A percentile compares a stretch with the other conserved stretches of the same genome.
These are phyloP conservation scores for Catonia carolina DNA, from an alignment of 2,888 invertebrate genomes.

Conservation along the genomic window DNA sequence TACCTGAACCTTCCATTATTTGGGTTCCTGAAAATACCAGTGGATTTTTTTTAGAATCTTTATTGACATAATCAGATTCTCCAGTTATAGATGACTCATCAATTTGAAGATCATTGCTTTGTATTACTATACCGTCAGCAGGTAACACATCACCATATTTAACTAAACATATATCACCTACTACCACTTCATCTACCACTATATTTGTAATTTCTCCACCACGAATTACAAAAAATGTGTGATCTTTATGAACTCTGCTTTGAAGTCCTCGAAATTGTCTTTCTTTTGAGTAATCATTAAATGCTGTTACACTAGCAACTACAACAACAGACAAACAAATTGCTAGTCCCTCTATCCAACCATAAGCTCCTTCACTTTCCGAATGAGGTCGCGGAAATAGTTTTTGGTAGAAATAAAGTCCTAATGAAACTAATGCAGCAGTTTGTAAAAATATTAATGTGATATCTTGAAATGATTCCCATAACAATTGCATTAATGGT, in stretches of 20 bases:
- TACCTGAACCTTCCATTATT: constrained; percentile 62
- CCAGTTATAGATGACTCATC: constrained; percentile 62
- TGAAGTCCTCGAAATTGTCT: constrained; percentile 58
- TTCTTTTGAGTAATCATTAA: constrained; percentile 62
- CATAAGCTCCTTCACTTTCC: constrained; percentile 48
- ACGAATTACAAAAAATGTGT: constrained; percentile 54
- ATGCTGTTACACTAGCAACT: constrained; percentile 58
- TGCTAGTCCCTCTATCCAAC: constrained; percentile 61
- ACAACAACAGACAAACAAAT: constrained; percentile 57
- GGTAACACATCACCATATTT: constrained; percentile 56
- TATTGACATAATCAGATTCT: constrained; percentile 63
- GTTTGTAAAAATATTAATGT: constrained; percentile 56
- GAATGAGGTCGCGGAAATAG: constrained; percentile 14
- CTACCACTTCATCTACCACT: constrained; percentile 52
- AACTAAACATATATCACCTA: constrained; percentile 54
- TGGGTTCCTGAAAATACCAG: constrained; percentile 53
- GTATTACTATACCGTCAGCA: constrained; percentile 57
- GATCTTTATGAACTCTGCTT: constrained; percentile 55
- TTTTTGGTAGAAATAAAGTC: constrained; percentile 38
- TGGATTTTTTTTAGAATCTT: constrained; percentile 51
- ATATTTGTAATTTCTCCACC: constrained; percentile 50
- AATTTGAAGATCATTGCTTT: constrained; percentile 57
- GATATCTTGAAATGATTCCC: constrained; percentile 59
- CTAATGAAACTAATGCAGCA: constrained; percentile 54
- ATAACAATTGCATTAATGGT: constrained; percentile 52